Evolutionary conservation across 2,113 vertebrate genomes (phyloP).

Genomic region (Oreocharis arfaki): DNA sequence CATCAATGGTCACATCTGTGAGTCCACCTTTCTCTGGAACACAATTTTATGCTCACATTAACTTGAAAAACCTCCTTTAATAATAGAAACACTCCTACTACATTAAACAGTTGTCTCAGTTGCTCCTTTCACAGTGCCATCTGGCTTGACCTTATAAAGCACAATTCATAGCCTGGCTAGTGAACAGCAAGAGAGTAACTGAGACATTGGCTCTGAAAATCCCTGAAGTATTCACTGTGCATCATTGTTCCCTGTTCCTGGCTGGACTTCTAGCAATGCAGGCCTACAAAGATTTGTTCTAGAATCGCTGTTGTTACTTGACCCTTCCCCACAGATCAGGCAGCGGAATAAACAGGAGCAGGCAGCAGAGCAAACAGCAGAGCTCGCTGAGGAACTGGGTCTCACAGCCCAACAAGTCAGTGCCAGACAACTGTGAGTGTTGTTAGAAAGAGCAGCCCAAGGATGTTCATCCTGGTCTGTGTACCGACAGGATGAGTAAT

Average conservation of each 20-base stretch:
- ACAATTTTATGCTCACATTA: not conserved
- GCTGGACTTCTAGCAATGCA: not conserved
- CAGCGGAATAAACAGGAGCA: not conserved
- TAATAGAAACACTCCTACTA: not conserved
- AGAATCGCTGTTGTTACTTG: not conserved
- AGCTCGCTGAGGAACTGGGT: not conserved
- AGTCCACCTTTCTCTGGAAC: not conserved
- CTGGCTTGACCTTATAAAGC: not conserved
- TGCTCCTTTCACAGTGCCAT: not conserved
- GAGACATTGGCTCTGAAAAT: not conserved
- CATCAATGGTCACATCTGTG: not conserved
- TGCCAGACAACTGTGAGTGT: fast-evolving
- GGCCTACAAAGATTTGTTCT: not conserved
- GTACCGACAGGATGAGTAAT: not conserved
- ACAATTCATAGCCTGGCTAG: not conserved
- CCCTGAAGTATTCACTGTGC: not conserved
- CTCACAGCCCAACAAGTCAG: not conserved
- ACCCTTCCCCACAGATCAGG: not conserved
- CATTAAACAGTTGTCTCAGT: not conserved
- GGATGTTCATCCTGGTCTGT: not conserved
- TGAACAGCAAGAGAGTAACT: not conserved
- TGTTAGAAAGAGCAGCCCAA: not conserved
- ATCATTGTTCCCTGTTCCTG: not conserved
- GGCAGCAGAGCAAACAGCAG: not conserved
- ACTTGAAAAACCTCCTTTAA: not conserved